Conservation (phyloP, 1,140 invertebrate genomes). For the Hestina assimilis region DNA sequence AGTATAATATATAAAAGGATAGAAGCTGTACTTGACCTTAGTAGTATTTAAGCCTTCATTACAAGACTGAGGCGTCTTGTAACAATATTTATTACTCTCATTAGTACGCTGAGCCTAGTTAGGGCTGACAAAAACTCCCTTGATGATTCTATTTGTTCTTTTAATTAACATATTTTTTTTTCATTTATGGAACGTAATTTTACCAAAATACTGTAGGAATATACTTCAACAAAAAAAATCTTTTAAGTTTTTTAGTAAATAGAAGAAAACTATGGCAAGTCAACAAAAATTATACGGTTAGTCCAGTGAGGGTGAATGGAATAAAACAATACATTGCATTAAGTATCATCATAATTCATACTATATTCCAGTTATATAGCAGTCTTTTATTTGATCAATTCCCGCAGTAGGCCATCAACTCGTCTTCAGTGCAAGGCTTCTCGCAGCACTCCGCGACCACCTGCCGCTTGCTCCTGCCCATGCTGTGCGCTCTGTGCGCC, state of each 20-base stretch:
- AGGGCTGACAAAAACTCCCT: neutral
- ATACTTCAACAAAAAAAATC: too few species aligned
- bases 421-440: constrained; percentile 23
- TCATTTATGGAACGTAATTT: too few species aligned
- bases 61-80: neutral
- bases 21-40: neutral
- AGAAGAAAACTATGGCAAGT: too few species aligned
- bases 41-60: neutral
- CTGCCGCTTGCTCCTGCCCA: neutral
- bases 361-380: too few species aligned
- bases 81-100: neutral
- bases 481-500: neutral
- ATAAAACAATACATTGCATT: too few species aligned
- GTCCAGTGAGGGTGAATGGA: too few species aligned
- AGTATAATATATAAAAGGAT: too few species aligned
- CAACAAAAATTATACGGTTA: too few species aligned
- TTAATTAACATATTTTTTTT: too few species aligned
- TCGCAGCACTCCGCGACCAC: constrained; percentile 27
- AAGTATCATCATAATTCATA: too few species aligned
- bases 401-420: constrained; percentile 28
- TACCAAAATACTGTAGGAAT: neutral
- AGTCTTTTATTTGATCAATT: constrained; percentile 5
- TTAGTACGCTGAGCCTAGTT: neutral
- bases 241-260: too few species aligned
- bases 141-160: neutral